A percentile compares a stretch with the other conserved stretches of the same genome.
These are phyloP conservation scores for Stomatorhinus ivindoensis DNA, from an alignment of 2,113 vertebrate genomes.

Conservation along the genomic window DNA sequence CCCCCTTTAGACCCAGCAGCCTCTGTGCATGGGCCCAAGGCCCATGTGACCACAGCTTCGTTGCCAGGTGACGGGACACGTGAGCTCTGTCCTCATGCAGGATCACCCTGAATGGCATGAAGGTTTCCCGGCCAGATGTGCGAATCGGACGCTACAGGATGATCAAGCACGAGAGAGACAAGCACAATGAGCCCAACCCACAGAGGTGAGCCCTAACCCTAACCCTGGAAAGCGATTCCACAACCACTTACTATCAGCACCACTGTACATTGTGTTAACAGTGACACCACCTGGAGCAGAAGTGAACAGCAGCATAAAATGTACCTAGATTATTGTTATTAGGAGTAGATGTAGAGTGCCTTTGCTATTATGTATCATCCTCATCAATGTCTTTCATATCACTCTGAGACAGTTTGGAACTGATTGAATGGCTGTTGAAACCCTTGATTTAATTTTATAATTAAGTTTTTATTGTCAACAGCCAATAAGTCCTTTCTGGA, in stretches of 20 bases:
- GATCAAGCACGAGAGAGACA: slow-evolving; percentile 98
- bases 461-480: not conserved
- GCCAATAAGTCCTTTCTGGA: not conserved
- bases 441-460: not conserved
- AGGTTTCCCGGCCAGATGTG: slow-evolving; percentile 93
- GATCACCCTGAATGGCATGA: slow-evolving; percentile 97
- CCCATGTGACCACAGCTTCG: not conserved
- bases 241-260: not conserved
- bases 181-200: slow-evolving; percentile 98
- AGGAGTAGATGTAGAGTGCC: not conserved
- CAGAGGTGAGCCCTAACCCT: slow-evolving; percentile 71
- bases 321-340: not conserved
- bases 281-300: not conserved
- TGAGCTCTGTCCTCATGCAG: slow-evolving; percentile 51
- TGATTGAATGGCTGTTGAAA: not conserved
- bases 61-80: not conserved
- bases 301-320: not conserved
- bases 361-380: not conserved
- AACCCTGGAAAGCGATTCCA: not conserved
- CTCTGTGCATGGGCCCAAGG: not conserved
- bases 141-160: slow-evolving; percentile 96
- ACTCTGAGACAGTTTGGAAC: not conserved
- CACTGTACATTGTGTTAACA: not conserved
- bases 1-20: not conserved
- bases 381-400: not conserved